These are phyloP conservation scores for Eudyptes chrysolophus DNA, from an alignment of 2,113 vertebrate species.

Conservation along the genomic window DNA sequence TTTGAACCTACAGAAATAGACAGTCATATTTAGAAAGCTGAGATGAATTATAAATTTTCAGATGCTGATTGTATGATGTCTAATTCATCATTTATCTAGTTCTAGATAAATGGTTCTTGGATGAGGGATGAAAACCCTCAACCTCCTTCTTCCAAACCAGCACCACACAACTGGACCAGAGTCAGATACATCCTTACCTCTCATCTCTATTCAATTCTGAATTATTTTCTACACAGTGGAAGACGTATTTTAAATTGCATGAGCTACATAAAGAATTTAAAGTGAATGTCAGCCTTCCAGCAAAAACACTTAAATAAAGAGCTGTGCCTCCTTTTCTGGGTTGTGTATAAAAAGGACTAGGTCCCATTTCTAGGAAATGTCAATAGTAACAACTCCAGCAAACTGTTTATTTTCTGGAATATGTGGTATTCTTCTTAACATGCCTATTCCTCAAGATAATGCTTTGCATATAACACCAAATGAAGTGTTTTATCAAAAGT, in stretches of 20 bases:
- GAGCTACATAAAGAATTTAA: background rate
- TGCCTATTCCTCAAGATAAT: background rate
- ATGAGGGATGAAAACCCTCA: background rate
- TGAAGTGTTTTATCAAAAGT: background rate
- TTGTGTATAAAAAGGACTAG: background rate
- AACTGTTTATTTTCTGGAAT: background rate
- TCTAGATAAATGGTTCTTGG: background rate
- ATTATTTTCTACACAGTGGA: background rate
- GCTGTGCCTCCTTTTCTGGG: background rate
- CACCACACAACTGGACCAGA: background rate
- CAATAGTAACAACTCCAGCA: background rate
- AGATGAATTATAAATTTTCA: background rate
- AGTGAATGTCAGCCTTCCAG: background rate
- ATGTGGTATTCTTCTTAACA: background rate
- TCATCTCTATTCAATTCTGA: background rate
- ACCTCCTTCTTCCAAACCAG: background rate
- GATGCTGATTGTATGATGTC: background rate
- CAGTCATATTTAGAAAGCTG: background rate
- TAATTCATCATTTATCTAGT: too few relatives aligned
- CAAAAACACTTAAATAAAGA: background rate
- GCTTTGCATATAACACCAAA: background rate
- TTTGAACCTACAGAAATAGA: background rate
- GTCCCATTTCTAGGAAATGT: background rate
- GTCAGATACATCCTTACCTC: background rate
- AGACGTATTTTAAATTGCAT: background rate